Evolutionary conservation across 2,113 vertebrate genomes (phyloP), one percentile per base, ranked within the genome.

Genomic region (Myrmophylax atrothorax): DNA sequence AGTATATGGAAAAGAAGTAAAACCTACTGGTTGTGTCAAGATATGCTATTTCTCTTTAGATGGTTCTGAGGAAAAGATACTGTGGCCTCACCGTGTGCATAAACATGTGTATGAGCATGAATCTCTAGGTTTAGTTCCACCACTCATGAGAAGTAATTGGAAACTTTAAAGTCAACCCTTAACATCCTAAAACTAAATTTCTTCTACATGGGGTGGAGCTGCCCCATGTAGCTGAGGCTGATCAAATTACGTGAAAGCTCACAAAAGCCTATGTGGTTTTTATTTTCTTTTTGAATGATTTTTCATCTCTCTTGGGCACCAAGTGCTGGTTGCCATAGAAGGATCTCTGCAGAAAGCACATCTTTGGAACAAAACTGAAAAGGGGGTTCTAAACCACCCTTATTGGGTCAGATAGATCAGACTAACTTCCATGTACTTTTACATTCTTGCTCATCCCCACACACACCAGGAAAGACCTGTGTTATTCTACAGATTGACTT

Each of bases 361-460:
- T 72, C 44, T 74, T 81, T 60, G 84, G 52, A 89, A 96, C 33
- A 95, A 88, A 74, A 66, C 37, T 58, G 47, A 82, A 81, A 94
- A 77, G 31, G 9, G 26, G 3, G 44, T 83, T 91, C 89, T 68
- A 67, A 93, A 77, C 22, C 8, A 47, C 16, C 7, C 56, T 70
- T 74, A 24, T 38, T 74, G 64, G 44, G 93, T 81, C 59, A 88
- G 59, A 63, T 29, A 63, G 29, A 90, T 77, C 50, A 79, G 68
- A 90, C 7, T 12, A 90, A 66, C 75, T 59, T 66, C 18, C 18
- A 20, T 35, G 5, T n/a, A 26, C 35, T 76, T 40, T 85, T 46
- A 73, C 59, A 52, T 80, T 42, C 35, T 86, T 80, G 26, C 46
- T 86, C 7, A 7, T 69, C 47, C 74, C 40, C 56, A 47, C 33